Evolutionary conservation across 2,113 vertebrate species (phyloP), one percentile per base, ranked within the genome.

Genomic region (Elachura formosa): DNA sequence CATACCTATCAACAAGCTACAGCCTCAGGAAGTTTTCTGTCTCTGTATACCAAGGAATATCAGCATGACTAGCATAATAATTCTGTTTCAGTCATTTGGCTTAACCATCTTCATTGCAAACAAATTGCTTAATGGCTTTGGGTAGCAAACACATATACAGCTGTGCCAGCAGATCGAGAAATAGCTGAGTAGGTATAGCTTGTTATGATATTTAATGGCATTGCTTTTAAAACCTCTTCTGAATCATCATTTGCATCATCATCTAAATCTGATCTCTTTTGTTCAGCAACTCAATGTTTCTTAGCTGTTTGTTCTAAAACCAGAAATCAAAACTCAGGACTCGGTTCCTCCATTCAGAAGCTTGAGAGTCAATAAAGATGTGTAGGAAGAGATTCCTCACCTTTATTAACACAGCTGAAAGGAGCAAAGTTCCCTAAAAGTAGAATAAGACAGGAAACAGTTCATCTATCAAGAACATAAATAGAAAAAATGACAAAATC

Each of bases 51-150:
- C 2, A 24, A 62, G 15, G 33, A 93, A 58, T 40, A 83, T 61
- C 85, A 83, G 43, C 72, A 69, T 73, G 72, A 69, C 58, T 77
- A 55, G 46, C 55, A 83, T 20, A 74, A 25, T 48, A 83, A 95
- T 90, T 93, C 34, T 73, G 59, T 90, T 90, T 63, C 63, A 77
- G 63, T 55, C 43, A 66, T 74, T 77, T 88, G 56, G 40, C 67
- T 84, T 66, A 93, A 81, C 52, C 8, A 1, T 87, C 54, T 74
- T 87, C 79, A 85, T 59, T 2, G 3, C 25, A 77, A 83, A 90
- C 78, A 82, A 89, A 94, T 72, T 73, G 31, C 59, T 82, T 94
- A 94, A 94, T 85, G 62, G 38, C 78, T 93, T 79, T 87, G 78
- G 26, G 71, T 93, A 91, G 64, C 38, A 82, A 93, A 82, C 71